Conservation (phyloP, 1,140 invertebrate genomes). For the Drosophila equinoxialis region DNA sequence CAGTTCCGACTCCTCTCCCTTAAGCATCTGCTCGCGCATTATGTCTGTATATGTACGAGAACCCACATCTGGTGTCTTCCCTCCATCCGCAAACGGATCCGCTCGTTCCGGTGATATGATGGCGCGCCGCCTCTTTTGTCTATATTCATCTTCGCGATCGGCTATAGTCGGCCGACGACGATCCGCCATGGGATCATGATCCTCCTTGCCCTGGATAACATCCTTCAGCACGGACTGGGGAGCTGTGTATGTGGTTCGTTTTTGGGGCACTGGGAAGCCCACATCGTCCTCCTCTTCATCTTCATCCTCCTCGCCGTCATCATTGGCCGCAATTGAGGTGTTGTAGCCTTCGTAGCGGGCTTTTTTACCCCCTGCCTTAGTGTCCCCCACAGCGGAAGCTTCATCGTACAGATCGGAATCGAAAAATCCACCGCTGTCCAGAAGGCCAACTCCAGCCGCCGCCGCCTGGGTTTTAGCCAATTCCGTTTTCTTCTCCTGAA, state of each 20-base stretch:
- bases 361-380: constrained; percentile 83
- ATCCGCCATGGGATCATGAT: constrained; percentile 98
- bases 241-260: constrained; percentile 91
- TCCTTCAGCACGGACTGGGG: constrained; percentile 95
- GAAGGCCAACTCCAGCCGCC: constrained; percentile 90
- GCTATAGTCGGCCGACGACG: constrained; percentile 94
- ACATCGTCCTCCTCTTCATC: constrained; percentile 94
- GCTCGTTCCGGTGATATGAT: constrained; percentile 98
- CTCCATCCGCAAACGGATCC: constrained; percentile 99
- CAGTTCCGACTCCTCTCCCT: constrained; percentile 94
- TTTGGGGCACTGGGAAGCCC: constrained; percentile 86
- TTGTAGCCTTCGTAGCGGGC: constrained; percentile 97
- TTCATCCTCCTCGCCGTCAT: constrained; percentile 90
- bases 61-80: constrained; percentile 98
- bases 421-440: constrained; percentile 92
- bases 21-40: constrained; percentile 96
- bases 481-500: constrained; percentile 94
- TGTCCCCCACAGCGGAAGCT: constrained; percentile 60
- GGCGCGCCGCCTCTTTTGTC: constrained; percentile 92
- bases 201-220: constrained; percentile 92
- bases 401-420: constrained; percentile 97
- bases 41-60: constrained; percentile 98
- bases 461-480: constrained; percentile 86
- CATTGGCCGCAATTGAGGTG: constrained; percentile 97
- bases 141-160: constrained; percentile 98